These are phyloP conservation scores for Emydoidea blandingii DNA, from an alignment of 2,797 vertebrate genomes.

Conservation along the genomic window DNA sequence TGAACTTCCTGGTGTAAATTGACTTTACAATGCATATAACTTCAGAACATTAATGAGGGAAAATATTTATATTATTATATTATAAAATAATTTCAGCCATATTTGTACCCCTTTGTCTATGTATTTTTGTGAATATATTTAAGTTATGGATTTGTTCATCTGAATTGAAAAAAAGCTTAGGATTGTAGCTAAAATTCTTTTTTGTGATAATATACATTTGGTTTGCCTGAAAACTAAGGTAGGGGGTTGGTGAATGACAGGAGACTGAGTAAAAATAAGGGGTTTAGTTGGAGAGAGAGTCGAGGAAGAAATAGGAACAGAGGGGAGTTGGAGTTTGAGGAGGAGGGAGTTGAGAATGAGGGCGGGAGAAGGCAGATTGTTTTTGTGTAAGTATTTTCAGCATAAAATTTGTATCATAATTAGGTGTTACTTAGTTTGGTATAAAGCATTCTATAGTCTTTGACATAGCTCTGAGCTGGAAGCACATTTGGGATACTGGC, in stretches of 20 bases:
- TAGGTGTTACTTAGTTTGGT: neutral
- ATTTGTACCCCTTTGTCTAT: neutral
- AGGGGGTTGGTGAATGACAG: neutral
- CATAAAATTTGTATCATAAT: neutral
- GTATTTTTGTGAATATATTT: constrained; percentile 6
- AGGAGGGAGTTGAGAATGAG: neutral
- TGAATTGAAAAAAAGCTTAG: constrained; percentile 21
- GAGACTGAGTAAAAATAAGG: neutral
- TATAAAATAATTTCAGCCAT: no score
- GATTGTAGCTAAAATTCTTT: neutral
- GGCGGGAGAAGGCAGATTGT: neutral
- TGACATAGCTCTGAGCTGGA: neutral
- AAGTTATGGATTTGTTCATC: neutral
- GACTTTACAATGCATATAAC: neutral
- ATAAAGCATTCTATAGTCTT: neutral
- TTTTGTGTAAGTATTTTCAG: constrained; percentile 26
- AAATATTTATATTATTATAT: no score
- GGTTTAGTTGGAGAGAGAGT: neutral
- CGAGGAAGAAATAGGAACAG: neutral
- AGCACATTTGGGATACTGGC: neutral
- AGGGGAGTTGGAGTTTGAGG: neutral
- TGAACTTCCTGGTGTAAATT: neutral
- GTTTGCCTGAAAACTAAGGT: neutral
- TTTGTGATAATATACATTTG: neutral
- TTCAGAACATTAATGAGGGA: neutral